phyloP scores from a whole-genome alignment of 2,888 invertebrate genomes.

The Leucophenga maculata region DNA sequence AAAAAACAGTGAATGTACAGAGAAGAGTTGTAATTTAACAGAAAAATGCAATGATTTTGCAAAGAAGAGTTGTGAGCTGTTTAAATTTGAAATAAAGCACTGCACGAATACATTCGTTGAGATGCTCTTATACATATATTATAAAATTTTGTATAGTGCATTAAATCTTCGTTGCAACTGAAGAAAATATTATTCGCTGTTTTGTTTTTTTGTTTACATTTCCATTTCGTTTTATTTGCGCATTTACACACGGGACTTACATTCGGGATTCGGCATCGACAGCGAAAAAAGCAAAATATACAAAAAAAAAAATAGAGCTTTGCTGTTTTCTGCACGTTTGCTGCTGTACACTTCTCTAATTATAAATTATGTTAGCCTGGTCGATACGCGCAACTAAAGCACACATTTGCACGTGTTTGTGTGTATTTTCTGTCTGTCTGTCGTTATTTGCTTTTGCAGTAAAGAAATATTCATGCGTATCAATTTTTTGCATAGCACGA shows the following conservation, averaged over 20 bases:
- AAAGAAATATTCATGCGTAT: too few species aligned
- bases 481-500: too few species aligned
- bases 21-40: too few species aligned
- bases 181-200: neutral
- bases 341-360: conserved; percentile 11
- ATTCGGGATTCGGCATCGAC: neutral
- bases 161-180: too few species aligned
- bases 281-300: neutral
- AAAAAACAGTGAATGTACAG: too few species aligned
- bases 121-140: too few species aligned
- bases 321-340: neutral
- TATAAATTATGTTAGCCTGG: conserved; percentile 28
- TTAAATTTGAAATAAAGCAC: too few species aligned
- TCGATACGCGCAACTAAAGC: conserved; percentile 18
- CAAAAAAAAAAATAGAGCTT: neutral
- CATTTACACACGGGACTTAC: conserved; percentile 11
- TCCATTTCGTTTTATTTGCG: neutral
- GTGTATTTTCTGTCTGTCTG: neutral
- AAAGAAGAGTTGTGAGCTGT: too few species aligned
- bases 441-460: too few species aligned
- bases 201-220: neutral
- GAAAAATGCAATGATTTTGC: too few species aligned
- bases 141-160: too few species aligned
- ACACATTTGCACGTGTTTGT: conserved; percentile 15
- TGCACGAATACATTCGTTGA: too few species aligned